phyloP scores from a whole-genome alignment of 2,797 vertebrate genomes.

The Sandelia bainsii region DNA sequence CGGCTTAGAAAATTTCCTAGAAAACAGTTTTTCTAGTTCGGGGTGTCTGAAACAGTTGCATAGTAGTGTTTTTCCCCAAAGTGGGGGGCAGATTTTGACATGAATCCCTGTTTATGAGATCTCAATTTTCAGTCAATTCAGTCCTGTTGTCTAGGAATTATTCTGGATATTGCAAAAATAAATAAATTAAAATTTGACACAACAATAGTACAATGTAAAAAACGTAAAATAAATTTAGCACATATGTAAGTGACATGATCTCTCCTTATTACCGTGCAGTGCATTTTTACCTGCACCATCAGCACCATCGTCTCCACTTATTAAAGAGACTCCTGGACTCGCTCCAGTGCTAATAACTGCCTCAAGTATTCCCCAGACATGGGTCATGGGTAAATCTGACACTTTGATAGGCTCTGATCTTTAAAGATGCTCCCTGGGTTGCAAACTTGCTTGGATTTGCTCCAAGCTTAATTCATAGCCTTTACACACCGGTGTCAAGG shows the following conservation, averaged over 20 bases:
- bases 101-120: too few species aligned
- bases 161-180: neutral
- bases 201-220: neutral
- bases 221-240: neutral
- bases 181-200: neutral
- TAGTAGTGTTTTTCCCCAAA: too few species aligned
- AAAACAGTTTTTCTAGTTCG: too few species aligned
- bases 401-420: slow-evolving; percentile 70
- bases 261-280: neutral
- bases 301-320: slow-evolving; percentile 30
- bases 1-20: too few species aligned
- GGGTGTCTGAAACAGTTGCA: too few species aligned
- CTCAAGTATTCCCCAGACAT: slow-evolving; percentile 52
- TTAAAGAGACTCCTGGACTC: slow-evolving; percentile 44
- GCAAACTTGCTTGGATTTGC: slow-evolving; percentile 59
- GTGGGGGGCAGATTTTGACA: too few species aligned
- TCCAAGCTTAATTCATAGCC: slow-evolving; percentile 63
- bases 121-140: too few species aligned
- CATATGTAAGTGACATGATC: neutral
- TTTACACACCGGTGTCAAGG: slow-evolving; percentile 57
- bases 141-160: too few species aligned
- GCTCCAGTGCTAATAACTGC: slow-evolving; percentile 58
- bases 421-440: slow-evolving; percentile 61
- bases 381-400: slow-evolving; percentile 62
- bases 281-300: slow-evolving; percentile 30